These are phyloP conservation scores for Nymphalis urticae DNA, from an alignment of 2,888 invertebrate genomes.

Conservation along the genomic window DNA sequence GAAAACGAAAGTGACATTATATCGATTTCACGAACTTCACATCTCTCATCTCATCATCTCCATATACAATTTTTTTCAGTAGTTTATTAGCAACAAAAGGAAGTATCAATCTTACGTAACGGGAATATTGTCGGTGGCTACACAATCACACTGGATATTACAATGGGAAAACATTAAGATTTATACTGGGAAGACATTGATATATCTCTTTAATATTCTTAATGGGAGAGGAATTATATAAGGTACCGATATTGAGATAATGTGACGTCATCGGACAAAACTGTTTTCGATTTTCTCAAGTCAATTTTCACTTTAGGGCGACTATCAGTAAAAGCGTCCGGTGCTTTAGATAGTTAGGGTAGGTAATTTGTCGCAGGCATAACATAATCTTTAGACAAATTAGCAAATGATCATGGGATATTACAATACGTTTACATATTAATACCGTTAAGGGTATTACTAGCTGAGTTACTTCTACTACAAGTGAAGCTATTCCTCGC, in stretches of 20 bases:
- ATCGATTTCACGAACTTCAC: too few relatives aligned
- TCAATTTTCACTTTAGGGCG: constrained; percentile 33
- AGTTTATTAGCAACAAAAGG: too few relatives aligned
- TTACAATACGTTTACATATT: background rate
- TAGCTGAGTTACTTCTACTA: too few relatives aligned
- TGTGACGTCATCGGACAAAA: constrained; percentile 13
- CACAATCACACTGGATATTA: background rate
- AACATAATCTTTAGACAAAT: background rate
- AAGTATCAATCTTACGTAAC: too few relatives aligned
- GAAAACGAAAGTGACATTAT: too few relatives aligned
- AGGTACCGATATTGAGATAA: constrained; percentile 6
- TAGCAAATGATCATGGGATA: background rate
- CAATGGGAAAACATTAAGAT: background rate
- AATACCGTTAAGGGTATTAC: too few relatives aligned
- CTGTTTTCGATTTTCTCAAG: constrained; percentile 32
- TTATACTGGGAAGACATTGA: background rate
- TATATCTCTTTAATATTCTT: background rate
- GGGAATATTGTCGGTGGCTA: too few relatives aligned
- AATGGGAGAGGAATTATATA: background rate
- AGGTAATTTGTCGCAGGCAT: constrained; percentile 14
- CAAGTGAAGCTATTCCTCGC: too few relatives aligned
- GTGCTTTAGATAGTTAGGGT: constrained; percentile 23
- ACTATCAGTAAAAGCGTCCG: constrained; percentile 25
- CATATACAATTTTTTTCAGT: too few relatives aligned
- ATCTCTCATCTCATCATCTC: too few relatives aligned